Evolutionary conservation across 2,888 invertebrate species (phyloP).

Genomic region (Oxyscelio sp.): DNA sequence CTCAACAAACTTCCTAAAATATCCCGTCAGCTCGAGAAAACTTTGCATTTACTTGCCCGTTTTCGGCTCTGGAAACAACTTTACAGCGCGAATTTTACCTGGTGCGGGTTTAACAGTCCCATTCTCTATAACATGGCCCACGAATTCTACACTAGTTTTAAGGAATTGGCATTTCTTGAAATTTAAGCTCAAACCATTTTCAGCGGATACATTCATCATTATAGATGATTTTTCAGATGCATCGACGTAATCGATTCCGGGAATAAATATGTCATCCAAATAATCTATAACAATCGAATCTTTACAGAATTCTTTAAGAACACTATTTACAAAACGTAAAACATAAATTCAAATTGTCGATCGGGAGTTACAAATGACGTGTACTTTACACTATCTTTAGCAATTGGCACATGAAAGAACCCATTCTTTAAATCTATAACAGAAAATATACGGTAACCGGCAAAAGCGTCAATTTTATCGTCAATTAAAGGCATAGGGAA

Average conservation of each 20-base stretch:
- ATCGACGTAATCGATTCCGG: conserved; percentile 57
- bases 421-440: too few relatives aligned
- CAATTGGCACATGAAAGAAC: too few relatives aligned
- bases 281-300: conserved; percentile 36
- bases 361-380: too few relatives aligned
- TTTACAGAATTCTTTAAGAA: too few relatives aligned
- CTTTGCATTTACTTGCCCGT: conserved; percentile 78
- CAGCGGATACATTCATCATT: not conserved
- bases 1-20: conserved; percentile 82
- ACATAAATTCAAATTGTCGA: too few relatives aligned
- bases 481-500: not conserved
- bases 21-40: too few relatives aligned
- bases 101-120: conserved; percentile 77
- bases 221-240: conserved; percentile 54
- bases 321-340: too few relatives aligned
- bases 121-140: conserved; percentile 80
- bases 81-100: conserved; percentile 78
- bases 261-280: conserved; percentile 60
- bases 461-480: not conserved
- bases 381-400: too few relatives aligned
- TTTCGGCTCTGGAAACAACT: too few relatives aligned
- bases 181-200: conserved; percentile 50
- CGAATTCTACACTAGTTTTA: conserved; percentile 66
- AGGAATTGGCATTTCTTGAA: conserved; percentile 74
- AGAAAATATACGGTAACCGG: too few relatives aligned